phyloP scores from a whole-genome alignment of 1,140 invertebrate species.

The Cotesia chilonis region DNA sequence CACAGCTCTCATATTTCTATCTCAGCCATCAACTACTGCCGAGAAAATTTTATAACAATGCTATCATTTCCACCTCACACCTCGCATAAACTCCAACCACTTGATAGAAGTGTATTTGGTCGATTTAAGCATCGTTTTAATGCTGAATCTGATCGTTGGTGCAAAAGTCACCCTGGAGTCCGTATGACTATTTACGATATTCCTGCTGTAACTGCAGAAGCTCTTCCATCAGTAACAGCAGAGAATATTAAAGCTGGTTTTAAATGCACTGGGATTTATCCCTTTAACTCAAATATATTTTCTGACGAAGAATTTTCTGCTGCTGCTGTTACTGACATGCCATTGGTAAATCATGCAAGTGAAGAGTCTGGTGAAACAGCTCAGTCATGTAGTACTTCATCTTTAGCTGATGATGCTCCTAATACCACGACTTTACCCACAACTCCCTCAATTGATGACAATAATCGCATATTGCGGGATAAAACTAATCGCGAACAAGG shows the following conservation, averaged over 20 bases:
- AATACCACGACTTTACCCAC: too few species aligned
- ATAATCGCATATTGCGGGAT: too few species aligned
- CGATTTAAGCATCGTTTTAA: not conserved
- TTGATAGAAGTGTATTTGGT: not conserved
- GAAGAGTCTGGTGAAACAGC: too few species aligned
- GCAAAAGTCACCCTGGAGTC: not conserved
- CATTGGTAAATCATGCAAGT: not conserved
- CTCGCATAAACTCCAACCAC: not conserved
- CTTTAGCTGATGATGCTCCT: too few species aligned
- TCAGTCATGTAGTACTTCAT: too few species aligned
- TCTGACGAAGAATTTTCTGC: not conserved
- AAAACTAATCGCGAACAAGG: too few species aligned
- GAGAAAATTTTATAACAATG: too few species aligned
- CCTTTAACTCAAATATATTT: not conserved
- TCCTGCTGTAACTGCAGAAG: not conserved
- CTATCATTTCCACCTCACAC: not conserved
- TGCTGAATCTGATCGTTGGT: not conserved
- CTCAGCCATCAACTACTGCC: too few species aligned
- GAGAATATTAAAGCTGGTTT: not conserved
- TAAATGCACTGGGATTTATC: slow-evolving; percentile 3
- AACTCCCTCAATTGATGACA: too few species aligned
- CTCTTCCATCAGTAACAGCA: not conserved
- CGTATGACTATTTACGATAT: slow-evolving; percentile 8
- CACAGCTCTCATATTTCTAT: too few species aligned
- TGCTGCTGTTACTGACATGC: not conserved